Base-by-base conservation (phyloP, 2,888 invertebrate genomes). In the Diadromus collaris region DNA sequence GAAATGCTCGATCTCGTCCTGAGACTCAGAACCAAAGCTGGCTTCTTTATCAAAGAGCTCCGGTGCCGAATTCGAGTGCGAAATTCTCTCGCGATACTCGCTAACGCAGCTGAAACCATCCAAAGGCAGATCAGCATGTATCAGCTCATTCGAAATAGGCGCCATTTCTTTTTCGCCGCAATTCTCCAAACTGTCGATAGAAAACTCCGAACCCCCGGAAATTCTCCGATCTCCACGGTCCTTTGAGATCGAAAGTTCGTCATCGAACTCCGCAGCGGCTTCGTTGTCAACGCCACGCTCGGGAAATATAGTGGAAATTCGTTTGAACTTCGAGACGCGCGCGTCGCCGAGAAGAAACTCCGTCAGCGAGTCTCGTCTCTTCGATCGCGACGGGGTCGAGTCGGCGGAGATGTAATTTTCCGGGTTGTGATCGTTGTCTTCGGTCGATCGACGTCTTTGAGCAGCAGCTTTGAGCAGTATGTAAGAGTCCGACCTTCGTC, bases 401-500 rank as follows among this genome's bases (percentile, higher is more conserved):
- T 21, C 38, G 9, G 19, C 29, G 10, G n/a, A n/a, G n/a, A 29
- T n/a, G 67, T 38, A 38, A 10, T 46, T 29, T 51, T 48, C 32
- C 51, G 24, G 10, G 32, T 3, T n/a, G n/a, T 44, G n/a, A 13
- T 21, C 29, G 29, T 46, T 46, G 13, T 48, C 32, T 41, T 27
- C 64, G 16, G 48, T 65, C 29, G 6, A 9, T 46, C 21, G 44
- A 2, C 51, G 29, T n/a, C n/a, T n/a, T n/a, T n/a, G n/a, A n/a
- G n/a, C n/a, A 16, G 6, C 38, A 48, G 58, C 48, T 29, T 65
- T 65, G 24, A 70, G n/a, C 46, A 51, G 65, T 27, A 44, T 13
- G 10, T 65, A 29, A 0, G 60, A 51, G 27, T 71, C 65, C 16
- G 58, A 71, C 21, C 60, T 71, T 72, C 67, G 41, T 61, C 67